A percentile compares a stretch with the other conserved stretches of the same genome.
phyloP scores from a whole-genome alignment of 2,797 vertebrate species.

The Poecilia picta region DNA sequence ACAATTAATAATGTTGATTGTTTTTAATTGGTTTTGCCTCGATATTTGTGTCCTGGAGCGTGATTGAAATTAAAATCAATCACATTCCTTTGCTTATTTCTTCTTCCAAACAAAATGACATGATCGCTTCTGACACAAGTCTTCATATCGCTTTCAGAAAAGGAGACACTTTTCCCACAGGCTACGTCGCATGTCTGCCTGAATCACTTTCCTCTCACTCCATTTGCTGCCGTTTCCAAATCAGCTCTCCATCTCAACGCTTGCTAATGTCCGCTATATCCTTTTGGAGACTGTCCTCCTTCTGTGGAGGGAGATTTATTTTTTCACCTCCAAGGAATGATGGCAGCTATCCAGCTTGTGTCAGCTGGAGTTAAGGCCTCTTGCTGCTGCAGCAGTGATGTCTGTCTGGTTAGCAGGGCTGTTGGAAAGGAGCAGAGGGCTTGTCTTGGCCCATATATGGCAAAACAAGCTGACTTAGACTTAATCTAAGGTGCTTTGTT shows the following conservation, averaged over 20 bases:
- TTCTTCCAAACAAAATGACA: constrained; percentile 31
- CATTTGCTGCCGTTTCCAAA: constrained; percentile 33
- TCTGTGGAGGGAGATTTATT: not conserved
- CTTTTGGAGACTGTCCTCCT: constrained; percentile 16
- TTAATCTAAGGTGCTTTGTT: constrained; percentile 7
- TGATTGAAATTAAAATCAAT: not conserved
- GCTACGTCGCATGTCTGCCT: constrained; percentile 39
- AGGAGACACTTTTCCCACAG: constrained; percentile 49
- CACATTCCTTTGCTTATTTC: not conserved
- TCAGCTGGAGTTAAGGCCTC: constrained; percentile 43
- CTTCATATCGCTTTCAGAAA: constrained; percentile 60
- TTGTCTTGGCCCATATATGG: constrained; percentile 30
- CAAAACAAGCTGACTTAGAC: constrained; percentile 21
- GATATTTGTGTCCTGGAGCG: not conserved
- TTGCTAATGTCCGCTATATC: constrained; percentile 51
- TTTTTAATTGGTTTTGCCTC: not conserved
- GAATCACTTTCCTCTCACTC: constrained; percentile 57
- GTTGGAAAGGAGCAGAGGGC: constrained; percentile 24
- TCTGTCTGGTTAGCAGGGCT: constrained; percentile 46
- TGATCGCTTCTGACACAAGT: constrained; percentile 46
- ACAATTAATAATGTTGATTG: not conserved
- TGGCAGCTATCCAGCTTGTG: constrained; percentile 55
- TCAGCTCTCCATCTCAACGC: constrained; percentile 54
- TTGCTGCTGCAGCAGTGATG: constrained; percentile 51
- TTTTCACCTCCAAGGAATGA: constrained; percentile 25